Conservation (phyloP, 2,113 vertebrate species). For the Rousettus leschenaultii region DNA sequence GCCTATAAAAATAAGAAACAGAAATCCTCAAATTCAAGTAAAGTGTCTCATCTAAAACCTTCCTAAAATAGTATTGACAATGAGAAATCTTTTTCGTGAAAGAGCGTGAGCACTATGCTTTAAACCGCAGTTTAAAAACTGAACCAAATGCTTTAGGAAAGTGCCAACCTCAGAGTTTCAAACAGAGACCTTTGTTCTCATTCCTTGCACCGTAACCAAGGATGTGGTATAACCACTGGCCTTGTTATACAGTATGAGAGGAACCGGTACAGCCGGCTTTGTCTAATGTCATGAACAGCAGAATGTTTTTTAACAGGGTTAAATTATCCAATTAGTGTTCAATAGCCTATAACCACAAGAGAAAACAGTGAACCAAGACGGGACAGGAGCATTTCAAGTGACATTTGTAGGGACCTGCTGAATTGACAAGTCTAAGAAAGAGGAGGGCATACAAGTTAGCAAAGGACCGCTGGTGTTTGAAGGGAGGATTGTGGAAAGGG, state of each 20-base stretch:
- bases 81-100: slow-evolving; percentile 8
- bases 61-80: slow-evolving; percentile 38
- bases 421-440: not conserved
- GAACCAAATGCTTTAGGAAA: slow-evolving; percentile 35
- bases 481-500: not conserved
- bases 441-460: not conserved
- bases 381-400: not conserved
- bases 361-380: not conserved
- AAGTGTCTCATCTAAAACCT: slow-evolving; percentile 23
- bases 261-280: not conserved
- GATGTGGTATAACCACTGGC: slow-evolving; percentile 64
- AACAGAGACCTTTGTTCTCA: slow-evolving; percentile 58
- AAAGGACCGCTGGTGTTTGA: not conserved
- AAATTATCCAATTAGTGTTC: not conserved
- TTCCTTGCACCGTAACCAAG: slow-evolving; percentile 49
- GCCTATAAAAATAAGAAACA: slow-evolving; percentile 34
- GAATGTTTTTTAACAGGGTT: not conserved
- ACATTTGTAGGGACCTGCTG: not conserved
- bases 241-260: slow-evolving; percentile 5
- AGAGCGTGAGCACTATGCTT: not conserved
- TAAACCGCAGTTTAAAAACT: slow-evolving; percentile 29
- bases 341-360: not conserved
- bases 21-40: slow-evolving; percentile 33
- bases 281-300: not conserved
- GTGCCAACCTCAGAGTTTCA: slow-evolving; percentile 35